Conservation (phyloP, 2,797 vertebrate species). For the Clarias pachynema region DNA sequence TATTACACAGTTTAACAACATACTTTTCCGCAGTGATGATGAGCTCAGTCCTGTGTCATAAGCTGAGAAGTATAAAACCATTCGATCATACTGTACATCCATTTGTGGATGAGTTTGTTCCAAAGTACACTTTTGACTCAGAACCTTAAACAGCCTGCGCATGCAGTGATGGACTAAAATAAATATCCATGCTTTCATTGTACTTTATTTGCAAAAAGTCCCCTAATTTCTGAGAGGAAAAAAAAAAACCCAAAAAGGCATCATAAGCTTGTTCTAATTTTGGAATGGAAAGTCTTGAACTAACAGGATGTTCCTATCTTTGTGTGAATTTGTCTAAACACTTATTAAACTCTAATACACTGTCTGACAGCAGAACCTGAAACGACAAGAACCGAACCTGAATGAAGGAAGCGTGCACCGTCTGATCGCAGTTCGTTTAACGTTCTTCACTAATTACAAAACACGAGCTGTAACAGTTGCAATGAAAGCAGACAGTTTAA, state of each 20-base stretch:
- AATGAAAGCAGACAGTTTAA: conserved; percentile 7
- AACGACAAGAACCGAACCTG: conserved; percentile 1
- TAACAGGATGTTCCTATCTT: conserved; percentile 57
- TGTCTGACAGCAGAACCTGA: conserved; percentile 28
- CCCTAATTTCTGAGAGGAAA: conserved; percentile 2
- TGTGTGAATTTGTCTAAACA: conserved; percentile 38
- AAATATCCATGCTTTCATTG: conserved; percentile 11
- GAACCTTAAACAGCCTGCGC: background rate
- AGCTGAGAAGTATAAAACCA: background rate
- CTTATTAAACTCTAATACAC: conserved; percentile 12
- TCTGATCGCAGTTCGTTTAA: background rate
- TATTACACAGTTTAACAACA: conserved; percentile 44
- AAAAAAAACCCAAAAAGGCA: background rate
- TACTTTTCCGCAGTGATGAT: background rate
- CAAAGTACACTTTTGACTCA: background rate
- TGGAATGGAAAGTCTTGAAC: conserved; percentile 55
- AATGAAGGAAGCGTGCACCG: background rate
- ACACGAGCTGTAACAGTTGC: background rate
- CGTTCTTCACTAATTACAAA: conserved; percentile 17
- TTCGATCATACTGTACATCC: conserved; percentile 50
- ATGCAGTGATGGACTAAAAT: background rate
- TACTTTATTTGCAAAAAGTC: conserved; percentile 30
- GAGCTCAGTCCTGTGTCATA: background rate
- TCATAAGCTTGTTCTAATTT: conserved; percentile 46
- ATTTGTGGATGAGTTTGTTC: conserved; percentile 16